A percentile compares a stretch with the other conserved stretches of the same genome.
Evolutionary conservation across 2,113 vertebrate species (phyloP).

Genomic region (Rhabdornis inornatus): DNA sequence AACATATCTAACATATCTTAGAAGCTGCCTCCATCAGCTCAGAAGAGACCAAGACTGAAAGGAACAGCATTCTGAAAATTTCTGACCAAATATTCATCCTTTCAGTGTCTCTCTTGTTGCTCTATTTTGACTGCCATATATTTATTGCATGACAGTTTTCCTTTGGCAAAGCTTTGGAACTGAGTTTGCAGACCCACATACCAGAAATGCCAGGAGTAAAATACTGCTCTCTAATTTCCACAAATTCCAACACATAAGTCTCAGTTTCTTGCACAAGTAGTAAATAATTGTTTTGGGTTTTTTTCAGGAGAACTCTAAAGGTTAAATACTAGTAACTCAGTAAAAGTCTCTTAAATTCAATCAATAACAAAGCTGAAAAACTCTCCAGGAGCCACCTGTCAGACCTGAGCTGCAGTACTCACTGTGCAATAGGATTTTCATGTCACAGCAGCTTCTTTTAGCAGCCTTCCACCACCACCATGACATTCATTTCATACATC

Average conservation of each 20-base stretch:
- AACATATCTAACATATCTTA: neutral
- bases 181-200: neutral
- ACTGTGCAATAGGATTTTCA: neutral
- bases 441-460: neutral
- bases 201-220: slow-evolving; percentile 12
- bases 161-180: neutral
- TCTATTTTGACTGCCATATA: neutral
- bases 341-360: neutral
- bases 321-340: neutral
- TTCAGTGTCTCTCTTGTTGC: neutral
- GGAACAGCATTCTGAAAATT: neutral
- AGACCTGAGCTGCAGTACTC: neutral
- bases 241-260: neutral
- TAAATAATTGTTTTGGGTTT: neutral
- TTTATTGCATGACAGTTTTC: neutral
- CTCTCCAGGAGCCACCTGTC: neutral
- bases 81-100: neutral
- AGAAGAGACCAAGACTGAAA: neutral
- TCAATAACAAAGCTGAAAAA: neutral
- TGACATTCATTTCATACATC: neutral
- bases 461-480: neutral
- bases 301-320: neutral
- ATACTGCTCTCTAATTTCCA: neutral
- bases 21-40: neutral
- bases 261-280: neutral